Conservation (phyloP, 2,888 invertebrate species). For the Ophion slaviceki region DNA sequence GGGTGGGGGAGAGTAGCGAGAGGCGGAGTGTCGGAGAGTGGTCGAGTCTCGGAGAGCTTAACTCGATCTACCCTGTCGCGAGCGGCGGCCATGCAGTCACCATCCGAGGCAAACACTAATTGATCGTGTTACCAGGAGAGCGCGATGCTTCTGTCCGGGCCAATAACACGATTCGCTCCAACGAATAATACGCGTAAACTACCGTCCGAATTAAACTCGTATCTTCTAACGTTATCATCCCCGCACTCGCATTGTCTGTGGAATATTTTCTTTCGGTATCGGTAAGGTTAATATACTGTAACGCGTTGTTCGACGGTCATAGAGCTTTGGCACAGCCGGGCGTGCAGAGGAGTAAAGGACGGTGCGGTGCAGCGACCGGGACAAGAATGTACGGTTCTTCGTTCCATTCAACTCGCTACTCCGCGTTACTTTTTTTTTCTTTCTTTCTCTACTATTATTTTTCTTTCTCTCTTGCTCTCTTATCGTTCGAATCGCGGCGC, state of each 20-base stretch:
- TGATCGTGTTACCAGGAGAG: conserved; percentile 73
- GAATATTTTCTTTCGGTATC: conserved; percentile 22
- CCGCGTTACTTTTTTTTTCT: not conserved
- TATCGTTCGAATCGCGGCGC: conserved; percentile 53
- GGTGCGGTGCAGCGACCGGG: not conserved
- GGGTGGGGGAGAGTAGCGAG: conserved; percentile 17
- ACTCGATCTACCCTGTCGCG: conserved; percentile 67
- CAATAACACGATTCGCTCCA: conserved; percentile 64
- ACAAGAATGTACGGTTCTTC: conserved; percentile 13
- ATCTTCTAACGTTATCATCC: not conserved
- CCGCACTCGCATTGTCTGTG: not conserved
- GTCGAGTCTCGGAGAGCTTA: conserved; percentile 64
- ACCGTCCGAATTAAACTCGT: too few species aligned
- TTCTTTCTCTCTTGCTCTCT: conserved; percentile 30
- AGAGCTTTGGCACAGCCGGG: conserved; percentile 41
- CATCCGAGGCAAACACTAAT: conserved; percentile 69
- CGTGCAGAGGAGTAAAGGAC: conserved; percentile 3
- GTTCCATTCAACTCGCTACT: conserved; percentile 49
- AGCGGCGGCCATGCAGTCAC: conserved; percentile 63
- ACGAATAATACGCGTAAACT: conserved; percentile 4
- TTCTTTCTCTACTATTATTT: not conserved
- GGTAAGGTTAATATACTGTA: conserved; percentile 22
- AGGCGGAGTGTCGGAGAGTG: conserved; percentile 27
- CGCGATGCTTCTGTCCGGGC: conserved; percentile 54
- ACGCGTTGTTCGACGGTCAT: not conserved